A percentile compares a stretch with the other conserved stretches of the same genome.
Evolutionary conservation across 2,888 invertebrate genomes (phyloP).

Genomic region (Nysson spinosus): DNA sequence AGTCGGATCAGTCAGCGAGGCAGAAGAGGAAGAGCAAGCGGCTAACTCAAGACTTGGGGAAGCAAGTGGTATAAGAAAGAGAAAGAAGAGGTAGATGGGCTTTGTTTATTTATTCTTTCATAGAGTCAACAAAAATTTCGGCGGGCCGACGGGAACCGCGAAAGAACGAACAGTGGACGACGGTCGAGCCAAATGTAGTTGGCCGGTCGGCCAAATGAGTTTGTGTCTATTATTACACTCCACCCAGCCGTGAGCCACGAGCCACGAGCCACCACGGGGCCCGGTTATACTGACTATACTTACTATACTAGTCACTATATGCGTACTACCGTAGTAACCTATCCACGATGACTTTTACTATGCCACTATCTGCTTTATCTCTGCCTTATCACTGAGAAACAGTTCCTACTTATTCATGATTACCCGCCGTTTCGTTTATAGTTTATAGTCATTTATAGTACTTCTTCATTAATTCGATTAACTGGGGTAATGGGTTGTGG

Average conservation of each 20-base stretch:
- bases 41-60: not conserved
- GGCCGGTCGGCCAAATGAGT: constrained; percentile 73
- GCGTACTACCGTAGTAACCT: constrained; percentile 3
- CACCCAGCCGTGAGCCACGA: constrained; percentile 70
- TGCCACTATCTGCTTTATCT: not conserved
- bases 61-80: not conserved
- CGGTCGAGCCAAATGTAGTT: constrained; percentile 74
- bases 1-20: too few relatives aligned
- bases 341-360: not conserved
- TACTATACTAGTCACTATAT: constrained; percentile 24
- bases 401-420: too few relatives aligned
- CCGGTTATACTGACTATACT: constrained; percentile 31
- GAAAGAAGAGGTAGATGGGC: constrained; percentile 8
- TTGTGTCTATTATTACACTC: constrained; percentile 74
- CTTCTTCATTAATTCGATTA: too few relatives aligned
- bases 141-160: constrained; percentile 35
- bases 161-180: constrained; percentile 60
- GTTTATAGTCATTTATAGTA: too few relatives aligned
- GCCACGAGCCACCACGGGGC: constrained; percentile 58
- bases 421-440: too few relatives aligned
- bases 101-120: constrained; percentile 54
- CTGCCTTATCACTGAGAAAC: too few relatives aligned
- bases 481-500: too few relatives aligned
- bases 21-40: not conserved
- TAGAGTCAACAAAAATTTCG: constrained; percentile 60